phyloP scores from a whole-genome alignment of 2,888 invertebrate genomes.

The Thecocarcelia acutangulata region DNA sequence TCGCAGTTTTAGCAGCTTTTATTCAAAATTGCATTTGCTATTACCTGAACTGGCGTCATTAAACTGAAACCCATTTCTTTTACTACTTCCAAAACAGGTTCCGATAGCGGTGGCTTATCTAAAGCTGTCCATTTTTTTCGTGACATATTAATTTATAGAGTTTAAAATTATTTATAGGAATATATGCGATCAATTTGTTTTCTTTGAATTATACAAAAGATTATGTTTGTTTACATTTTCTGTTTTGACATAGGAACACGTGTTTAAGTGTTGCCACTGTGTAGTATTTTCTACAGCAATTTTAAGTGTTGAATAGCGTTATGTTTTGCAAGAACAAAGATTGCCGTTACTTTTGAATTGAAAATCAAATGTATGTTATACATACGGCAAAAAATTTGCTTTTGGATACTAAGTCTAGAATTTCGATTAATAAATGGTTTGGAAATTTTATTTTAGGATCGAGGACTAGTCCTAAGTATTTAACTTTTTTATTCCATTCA shows the following conservation, averaged over 20 bases:
- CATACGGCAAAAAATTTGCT: too few relatives aligned
- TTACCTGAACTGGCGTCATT: constrained; percentile 84
- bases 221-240: constrained; percentile 49
- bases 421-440: too few relatives aligned
- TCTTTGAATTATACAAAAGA: background rate
- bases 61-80: constrained; percentile 82
- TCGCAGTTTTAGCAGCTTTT: too few relatives aligned
- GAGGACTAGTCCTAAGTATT: too few relatives aligned
- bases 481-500: too few relatives aligned
- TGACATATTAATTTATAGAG: constrained; percentile 72
- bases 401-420: too few relatives aligned
- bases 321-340: background rate
- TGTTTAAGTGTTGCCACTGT: constrained; percentile 57
- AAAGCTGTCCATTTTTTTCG: constrained; percentile 82
- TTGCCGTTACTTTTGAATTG: too few relatives aligned
- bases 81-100: constrained; percentile 83
- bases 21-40: background rate
- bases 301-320: background rate
- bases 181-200: background rate
- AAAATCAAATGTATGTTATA: too few relatives aligned
- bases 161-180: background rate
- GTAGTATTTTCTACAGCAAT: background rate
- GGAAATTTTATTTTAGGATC: too few relatives aligned
- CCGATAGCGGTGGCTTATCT: constrained; percentile 80
- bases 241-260: constrained; percentile 59